Evolutionary conservation across 2,888 invertebrate species (phyloP), one percentile per base, ranked within the genome.

Genomic region (Leistus spinibarbis): DNA sequence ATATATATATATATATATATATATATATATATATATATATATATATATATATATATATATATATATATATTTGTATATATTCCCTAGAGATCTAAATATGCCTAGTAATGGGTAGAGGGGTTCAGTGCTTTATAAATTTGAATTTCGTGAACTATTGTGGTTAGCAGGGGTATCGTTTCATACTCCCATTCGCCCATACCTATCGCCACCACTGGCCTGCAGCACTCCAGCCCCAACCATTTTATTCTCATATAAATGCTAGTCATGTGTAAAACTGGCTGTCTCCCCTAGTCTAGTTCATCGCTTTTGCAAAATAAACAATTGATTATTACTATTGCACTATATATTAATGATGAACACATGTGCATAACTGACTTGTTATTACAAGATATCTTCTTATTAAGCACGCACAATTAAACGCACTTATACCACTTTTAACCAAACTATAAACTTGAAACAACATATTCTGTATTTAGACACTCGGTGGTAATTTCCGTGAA

Each of bases 91-190:
- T 22, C 60, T 22, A 60, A 60, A 60, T 60, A 20, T 60, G 22
- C 17, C 60, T 20, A 60, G 13, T 60, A 60, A 60, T 60, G 17
- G 60, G 40, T 7, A 40, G 40, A 40, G 40, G 40, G 40, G 40
- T 40, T 40, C 40, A 40, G 40, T 22, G 60, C 60, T 60, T 60
- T 60, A 60, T 60, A 60, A 60, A 60, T 60, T 22, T 60, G 60
- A 60, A 60, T 60, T 60, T 22, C 19, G 60, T 22, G 60, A 60
- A 60, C 60, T 60, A 60, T 60, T 60, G 20, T 20, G 22, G 20
- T 22, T 22, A 20, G 60, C 19, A 17, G 60, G 60, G 60, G 40
- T 40, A 7, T 40, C 40, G 40, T 40, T 40, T 40, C 13, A 40
- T 40, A 40, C 40, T 40, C 40, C 40, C 40, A 40, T 40, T 40